These are phyloP conservation scores for Geodia barretti DNA, from an alignment of 37 sponge, comb jelly and placozoan species.

Conservation along the genomic window DNA sequence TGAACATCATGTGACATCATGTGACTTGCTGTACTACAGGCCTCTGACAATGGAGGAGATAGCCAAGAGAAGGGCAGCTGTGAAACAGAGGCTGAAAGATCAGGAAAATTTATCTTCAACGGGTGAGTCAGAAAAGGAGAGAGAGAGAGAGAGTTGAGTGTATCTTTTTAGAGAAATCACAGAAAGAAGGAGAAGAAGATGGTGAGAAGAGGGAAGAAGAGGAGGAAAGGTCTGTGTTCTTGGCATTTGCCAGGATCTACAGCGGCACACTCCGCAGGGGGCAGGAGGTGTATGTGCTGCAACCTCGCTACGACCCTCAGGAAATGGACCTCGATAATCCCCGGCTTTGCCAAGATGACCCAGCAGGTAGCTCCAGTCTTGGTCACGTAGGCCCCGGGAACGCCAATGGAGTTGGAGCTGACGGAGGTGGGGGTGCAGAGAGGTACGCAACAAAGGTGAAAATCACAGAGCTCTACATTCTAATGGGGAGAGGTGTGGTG, in stretches of 20 bases:
- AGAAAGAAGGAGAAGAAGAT: not conserved
- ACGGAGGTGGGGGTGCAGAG: not conserved
- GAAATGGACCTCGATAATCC: constrained; percentile 6
- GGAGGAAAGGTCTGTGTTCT: constrained; percentile 23
- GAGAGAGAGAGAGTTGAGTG: too few relatives aligned
- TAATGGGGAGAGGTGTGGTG: constrained; percentile 90
- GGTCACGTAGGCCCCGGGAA: not conserved
- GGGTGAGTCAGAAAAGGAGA: too few relatives aligned
- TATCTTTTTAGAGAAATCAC: not conserved
- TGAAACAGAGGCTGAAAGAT: constrained; percentile 30
- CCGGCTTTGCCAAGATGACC: not conserved
- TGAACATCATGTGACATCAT: not conserved
- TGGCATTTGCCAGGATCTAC: constrained; percentile 89
- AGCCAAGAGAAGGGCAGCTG: constrained; percentile 50
- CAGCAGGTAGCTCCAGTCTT: not conserved
- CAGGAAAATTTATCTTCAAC: too few relatives aligned
- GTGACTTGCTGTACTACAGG: constrained; percentile 18
- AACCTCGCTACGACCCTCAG: constrained; percentile 85
- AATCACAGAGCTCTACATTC: constrained; percentile 69
- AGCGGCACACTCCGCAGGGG: constrained; percentile 77
- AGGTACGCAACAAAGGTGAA: constrained; percentile 26
- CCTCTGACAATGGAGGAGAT: constrained; percentile 76
- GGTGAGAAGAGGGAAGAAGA: not conserved
- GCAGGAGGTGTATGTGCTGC: constrained; percentile 75
- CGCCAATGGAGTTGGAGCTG: not conserved